Evolutionary conservation across 1,140 invertebrate species (phyloP).

Genomic region (Zaprionus tsacasi): DNA sequence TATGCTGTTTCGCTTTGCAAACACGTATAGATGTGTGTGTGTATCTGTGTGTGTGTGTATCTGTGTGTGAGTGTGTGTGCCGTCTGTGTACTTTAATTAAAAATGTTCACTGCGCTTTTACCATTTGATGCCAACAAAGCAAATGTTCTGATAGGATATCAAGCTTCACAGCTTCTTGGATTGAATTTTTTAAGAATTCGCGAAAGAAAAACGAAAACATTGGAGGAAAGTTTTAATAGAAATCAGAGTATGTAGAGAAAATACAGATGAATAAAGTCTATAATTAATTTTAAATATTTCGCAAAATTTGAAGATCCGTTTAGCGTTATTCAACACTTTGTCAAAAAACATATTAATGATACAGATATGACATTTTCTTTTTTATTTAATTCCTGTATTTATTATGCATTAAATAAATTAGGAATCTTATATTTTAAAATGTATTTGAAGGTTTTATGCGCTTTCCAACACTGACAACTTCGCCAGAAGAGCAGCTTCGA

Average conservation of each 20-base stretch:
- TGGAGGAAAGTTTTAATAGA: slow-evolving; percentile 1
- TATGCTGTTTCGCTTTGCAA: slow-evolving; percentile 37
- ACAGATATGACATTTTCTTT: neutral
- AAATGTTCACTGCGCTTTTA: slow-evolving; percentile 61
- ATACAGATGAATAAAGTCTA: neutral
- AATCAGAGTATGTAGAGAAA: neutral
- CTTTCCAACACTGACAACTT: too few species aligned
- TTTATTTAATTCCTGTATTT: neutral
- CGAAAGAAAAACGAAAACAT: neutral
- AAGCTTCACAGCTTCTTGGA: slow-evolving; percentile 24
- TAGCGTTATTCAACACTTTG: too few species aligned
- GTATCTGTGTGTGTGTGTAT: slow-evolving; percentile 19
- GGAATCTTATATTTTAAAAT: too few species aligned
- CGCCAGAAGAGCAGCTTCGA: neutral
- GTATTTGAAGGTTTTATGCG: too few species aligned
- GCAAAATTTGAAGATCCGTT: neutral
- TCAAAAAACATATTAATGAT: too few species aligned
- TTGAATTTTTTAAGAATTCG: slow-evolving; percentile 12
- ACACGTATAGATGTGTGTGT: neutral
- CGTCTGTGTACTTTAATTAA: slow-evolving; percentile 76
- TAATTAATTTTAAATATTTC: neutral
- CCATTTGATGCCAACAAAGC: slow-evolving; percentile 63
- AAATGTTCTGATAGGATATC: slow-evolving; percentile 55
- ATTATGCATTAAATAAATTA: too few species aligned
- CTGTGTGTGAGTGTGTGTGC: slow-evolving; percentile 17